Percentiles rank a stretch among this genome's conserved stretches.
phyloP scores from a whole-genome alignment of 2,113 vertebrate species.

The Cervus canadensis region DNA sequence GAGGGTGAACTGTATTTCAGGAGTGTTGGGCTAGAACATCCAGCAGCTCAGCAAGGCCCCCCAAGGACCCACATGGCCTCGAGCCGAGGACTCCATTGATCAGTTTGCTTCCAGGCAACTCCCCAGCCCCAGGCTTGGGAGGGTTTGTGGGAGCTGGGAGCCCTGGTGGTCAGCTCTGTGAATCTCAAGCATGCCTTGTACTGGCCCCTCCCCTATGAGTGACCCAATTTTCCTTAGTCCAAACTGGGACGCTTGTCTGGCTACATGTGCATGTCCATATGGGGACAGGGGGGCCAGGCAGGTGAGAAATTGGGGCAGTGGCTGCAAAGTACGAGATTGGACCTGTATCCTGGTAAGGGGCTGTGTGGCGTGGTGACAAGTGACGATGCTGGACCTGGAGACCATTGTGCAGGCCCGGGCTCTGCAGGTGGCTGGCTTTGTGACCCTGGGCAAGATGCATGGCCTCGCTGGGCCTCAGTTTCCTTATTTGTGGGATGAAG shows the following conservation, averaged over 20 bases:
- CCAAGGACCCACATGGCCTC: not conserved
- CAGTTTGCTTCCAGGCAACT: not conserved
- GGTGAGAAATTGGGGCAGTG: not conserved
- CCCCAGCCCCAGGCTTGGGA: not conserved
- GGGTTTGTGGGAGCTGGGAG: not conserved
- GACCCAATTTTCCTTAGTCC: not conserved
- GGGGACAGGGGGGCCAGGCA: not conserved
- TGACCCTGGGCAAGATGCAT: not conserved
- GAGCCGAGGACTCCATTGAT: accelerated
- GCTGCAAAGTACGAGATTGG: not conserved
- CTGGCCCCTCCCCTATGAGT: not conserved
- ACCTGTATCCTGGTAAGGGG: not conserved
- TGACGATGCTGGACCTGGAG: not conserved
- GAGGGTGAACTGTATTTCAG: no score
- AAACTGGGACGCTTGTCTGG: not conserved
- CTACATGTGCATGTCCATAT: not conserved
- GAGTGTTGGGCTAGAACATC: accelerated
- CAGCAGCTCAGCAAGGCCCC: accelerated
- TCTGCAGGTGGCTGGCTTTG: not conserved
- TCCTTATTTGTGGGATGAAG: not conserved
- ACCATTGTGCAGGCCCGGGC: not conserved
- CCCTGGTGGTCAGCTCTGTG: not conserved
- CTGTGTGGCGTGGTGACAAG: accelerated
- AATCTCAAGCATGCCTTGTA: not conserved
- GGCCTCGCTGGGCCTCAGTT: not conserved